phyloP scores from a whole-genome alignment of 2,797 vertebrate species.

The Diceros bicornis region DNA sequence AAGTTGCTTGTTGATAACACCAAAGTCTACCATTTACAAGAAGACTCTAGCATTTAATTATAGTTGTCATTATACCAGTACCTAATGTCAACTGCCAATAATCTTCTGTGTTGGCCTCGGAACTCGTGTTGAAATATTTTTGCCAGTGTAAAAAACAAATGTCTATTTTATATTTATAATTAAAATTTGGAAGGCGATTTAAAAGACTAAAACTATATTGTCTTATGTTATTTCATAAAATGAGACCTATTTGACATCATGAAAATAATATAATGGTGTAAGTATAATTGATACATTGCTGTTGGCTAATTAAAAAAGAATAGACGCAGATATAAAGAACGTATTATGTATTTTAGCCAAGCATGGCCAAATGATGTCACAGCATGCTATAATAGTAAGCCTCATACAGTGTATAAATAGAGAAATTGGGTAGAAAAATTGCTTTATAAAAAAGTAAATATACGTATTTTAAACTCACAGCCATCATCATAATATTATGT shows the following conservation, averaged over 20 bases:
- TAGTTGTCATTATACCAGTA: background rate
- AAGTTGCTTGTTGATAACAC: background rate
- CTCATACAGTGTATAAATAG: background rate
- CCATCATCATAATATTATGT: background rate
- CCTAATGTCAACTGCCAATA: background rate
- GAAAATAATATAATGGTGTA: background rate
- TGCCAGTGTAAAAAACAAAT: background rate
- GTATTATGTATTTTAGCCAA: background rate
- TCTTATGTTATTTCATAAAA: background rate
- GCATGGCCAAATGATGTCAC: background rate
- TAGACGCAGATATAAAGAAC: background rate
- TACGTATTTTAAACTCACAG: background rate
- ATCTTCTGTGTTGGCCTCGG: background rate
- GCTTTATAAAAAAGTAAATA: background rate
- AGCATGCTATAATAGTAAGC: background rate
- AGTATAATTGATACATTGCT: background rate
- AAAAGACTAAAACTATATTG: background rate
- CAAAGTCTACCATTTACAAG: background rate
- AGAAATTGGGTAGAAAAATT: background rate
- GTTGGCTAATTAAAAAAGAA: background rate
- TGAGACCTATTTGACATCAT: background rate
- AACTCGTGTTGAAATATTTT: background rate
- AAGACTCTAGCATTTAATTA: background rate
- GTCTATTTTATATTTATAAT: background rate
- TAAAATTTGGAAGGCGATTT: background rate